Evolutionary conservation across 2,797 vertebrate genomes (phyloP).

Genomic region (Ataeniobius toweri): DNA sequence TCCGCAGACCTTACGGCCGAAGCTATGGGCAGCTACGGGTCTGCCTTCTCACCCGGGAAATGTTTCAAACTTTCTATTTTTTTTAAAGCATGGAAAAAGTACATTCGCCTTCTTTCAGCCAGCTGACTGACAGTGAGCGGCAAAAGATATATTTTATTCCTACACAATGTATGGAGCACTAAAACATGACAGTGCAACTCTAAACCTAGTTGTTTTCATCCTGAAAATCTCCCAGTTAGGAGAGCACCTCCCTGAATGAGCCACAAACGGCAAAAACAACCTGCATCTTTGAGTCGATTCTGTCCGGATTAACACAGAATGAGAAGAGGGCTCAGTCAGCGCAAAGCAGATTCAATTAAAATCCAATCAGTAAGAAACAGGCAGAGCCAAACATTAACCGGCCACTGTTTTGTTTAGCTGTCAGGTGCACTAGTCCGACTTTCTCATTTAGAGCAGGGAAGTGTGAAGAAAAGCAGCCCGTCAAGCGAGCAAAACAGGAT

Average conservation of each 20-base stretch:
- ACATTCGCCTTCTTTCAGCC: too few species aligned
- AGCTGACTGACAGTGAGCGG: too few species aligned
- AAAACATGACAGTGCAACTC: constrained; percentile 20
- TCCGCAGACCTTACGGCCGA: too few species aligned
- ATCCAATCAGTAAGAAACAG: constrained; percentile 41
- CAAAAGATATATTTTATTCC: background rate
- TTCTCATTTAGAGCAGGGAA: background rate
- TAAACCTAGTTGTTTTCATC: constrained; percentile 23
- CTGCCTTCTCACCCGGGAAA: too few species aligned
- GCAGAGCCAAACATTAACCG: constrained; percentile 32
- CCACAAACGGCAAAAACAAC: constrained; percentile 23
- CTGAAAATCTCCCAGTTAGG: constrained; percentile 15
- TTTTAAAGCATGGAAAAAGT: too few species aligned
- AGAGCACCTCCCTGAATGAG: constrained; percentile 18
- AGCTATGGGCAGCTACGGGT: too few species aligned
- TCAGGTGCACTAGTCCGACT: constrained; percentile 24
- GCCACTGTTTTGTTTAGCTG: constrained; percentile 32
- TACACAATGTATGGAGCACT: background rate
- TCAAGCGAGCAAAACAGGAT: constrained; percentile 43
- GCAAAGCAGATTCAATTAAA: constrained; percentile 42
- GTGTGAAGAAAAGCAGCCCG: constrained; percentile 35
- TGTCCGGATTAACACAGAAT: constrained; percentile 19
- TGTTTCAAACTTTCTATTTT: too few species aligned
- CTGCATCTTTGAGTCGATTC: background rate
- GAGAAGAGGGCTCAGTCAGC: background rate